These are phyloP conservation scores for Epinephelus coioides DNA, from an alignment of 2,797 vertebrate species.

Conservation along the genomic window DNA sequence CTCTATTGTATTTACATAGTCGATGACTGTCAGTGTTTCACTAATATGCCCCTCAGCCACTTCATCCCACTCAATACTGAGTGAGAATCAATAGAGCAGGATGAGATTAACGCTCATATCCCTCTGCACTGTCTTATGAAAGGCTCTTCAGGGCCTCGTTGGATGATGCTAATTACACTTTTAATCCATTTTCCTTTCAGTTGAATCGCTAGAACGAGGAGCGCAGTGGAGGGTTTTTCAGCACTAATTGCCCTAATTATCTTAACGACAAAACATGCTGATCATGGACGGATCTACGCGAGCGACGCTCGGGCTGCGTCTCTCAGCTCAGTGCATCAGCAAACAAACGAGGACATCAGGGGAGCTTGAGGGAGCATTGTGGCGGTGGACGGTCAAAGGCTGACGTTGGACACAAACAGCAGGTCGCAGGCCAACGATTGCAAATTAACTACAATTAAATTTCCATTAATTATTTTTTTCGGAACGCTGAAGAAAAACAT, in stretches of 20 bases:
- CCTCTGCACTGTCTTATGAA: conserved; percentile 77
- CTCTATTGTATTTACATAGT: conserved; percentile 39
- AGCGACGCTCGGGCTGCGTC: conserved; percentile 22
- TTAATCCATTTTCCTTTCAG: conserved; percentile 79
- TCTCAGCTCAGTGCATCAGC: conserved; percentile 20
- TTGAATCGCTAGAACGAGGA: conserved; percentile 55
- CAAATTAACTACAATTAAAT: not conserved
- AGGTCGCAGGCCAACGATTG: not conserved
- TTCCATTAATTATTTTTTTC: not conserved
- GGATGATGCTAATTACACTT: conserved; percentile 79
- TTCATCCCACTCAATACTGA: conserved; percentile 71
- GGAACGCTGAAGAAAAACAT: not conserved
- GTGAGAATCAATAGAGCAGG: conserved; percentile 79
- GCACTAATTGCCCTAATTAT: conserved; percentile 79
- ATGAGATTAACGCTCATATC: conserved; percentile 80
- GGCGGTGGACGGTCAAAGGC: not conserved
- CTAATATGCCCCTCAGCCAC: conserved; percentile 66
- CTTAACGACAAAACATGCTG: conserved; percentile 67
- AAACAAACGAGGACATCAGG: conserved; percentile 33
- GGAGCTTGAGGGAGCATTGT: conserved; percentile 1
- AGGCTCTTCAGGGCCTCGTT: conserved; percentile 74
- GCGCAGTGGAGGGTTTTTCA: conserved; percentile 54
- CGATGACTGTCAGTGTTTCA: conserved; percentile 39
- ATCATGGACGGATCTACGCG: conserved; percentile 50
- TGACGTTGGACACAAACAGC: conserved; percentile 3